Evolutionary conservation across 2,113 vertebrate species (phyloP).

Genomic region (Paramormyrops kingsleyae): DNA sequence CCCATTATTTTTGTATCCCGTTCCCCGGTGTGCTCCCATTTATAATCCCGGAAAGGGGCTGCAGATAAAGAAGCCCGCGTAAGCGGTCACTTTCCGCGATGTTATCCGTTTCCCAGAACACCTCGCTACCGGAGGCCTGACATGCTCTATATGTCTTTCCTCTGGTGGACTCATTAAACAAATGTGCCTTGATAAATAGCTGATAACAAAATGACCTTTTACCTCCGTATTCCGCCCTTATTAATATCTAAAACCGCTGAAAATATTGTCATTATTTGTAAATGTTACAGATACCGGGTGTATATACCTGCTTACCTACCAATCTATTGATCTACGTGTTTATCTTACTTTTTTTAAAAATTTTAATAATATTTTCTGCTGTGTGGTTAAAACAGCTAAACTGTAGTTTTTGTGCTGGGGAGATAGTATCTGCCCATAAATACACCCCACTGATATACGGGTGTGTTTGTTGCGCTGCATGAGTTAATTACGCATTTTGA

Average conservation of each 20-base stretch:
- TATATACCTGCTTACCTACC: not conserved
- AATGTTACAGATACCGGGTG: not conserved
- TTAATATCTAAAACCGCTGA: not conserved
- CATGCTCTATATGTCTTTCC: constrained; percentile 91
- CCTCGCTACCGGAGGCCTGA: constrained; percentile 81
- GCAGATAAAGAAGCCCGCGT: constrained; percentile 81
- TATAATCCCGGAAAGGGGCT: constrained; percentile 77
- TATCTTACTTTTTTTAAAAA: not conserved
- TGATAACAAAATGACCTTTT: constrained; percentile 80
- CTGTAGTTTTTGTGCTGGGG: not conserved
- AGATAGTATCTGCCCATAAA: not conserved
- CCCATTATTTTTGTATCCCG: constrained; percentile 81
- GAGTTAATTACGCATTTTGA: not conserved
- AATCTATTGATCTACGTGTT: not conserved
- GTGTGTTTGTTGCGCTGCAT: not conserved
- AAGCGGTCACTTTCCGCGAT: constrained; percentile 83
- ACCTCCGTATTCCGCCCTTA: constrained; percentile 49
- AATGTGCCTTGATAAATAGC: constrained; percentile 75
- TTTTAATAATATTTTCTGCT: not conserved
- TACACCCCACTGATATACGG: not conserved
- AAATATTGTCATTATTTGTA: constrained; percentile 12
- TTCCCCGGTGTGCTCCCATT: constrained; percentile 81
- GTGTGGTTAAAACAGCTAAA: not conserved
- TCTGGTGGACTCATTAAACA: constrained; percentile 87
- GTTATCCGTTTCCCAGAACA: constrained; percentile 82